Conservation (phyloP, 2,797 vertebrate genomes). For the Chrysocyon brachyurus region DNA sequence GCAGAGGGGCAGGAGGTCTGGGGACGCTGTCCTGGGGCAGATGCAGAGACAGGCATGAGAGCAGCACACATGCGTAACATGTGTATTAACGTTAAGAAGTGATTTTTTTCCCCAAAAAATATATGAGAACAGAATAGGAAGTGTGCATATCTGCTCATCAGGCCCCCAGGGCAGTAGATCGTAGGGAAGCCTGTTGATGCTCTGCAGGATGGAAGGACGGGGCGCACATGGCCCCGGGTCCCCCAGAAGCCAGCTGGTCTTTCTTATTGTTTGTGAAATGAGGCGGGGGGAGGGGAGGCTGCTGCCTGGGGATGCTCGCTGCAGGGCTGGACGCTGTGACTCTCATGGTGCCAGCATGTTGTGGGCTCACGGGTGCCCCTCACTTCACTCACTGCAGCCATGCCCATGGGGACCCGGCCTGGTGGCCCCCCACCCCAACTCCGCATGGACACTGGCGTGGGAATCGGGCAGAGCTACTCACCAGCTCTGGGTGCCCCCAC, state of each 20-base stretch:
- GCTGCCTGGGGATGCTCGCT: not conserved
- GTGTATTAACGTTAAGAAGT: not conserved
- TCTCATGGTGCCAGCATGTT: fast-evolving
- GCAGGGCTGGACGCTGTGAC: not conserved
- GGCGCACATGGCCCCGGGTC: not conserved
- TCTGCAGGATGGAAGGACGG: no score
- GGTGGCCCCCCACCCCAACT: no score
- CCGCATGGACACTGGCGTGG: no score
- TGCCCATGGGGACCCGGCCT: no score
- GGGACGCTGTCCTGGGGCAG: not conserved
- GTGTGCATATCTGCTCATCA: not conserved
- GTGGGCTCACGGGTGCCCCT: not conserved
- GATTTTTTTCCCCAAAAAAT: not conserved
- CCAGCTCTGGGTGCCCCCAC: not conserved
- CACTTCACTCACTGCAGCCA: not conserved
- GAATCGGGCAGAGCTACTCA: no score
- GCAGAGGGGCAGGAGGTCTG: not conserved
- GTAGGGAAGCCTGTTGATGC: not conserved
- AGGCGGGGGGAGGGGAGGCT: not conserved
- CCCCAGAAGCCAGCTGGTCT: fast-evolving
- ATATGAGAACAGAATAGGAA: fast-evolving
- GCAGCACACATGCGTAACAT: fast-evolving
- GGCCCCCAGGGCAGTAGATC: no score
- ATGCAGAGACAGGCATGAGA: fast-evolving
- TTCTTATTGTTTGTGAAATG: not conserved